Conservation (phyloP, 2,888 invertebrate genomes). For the Allacma fusca region DNA sequence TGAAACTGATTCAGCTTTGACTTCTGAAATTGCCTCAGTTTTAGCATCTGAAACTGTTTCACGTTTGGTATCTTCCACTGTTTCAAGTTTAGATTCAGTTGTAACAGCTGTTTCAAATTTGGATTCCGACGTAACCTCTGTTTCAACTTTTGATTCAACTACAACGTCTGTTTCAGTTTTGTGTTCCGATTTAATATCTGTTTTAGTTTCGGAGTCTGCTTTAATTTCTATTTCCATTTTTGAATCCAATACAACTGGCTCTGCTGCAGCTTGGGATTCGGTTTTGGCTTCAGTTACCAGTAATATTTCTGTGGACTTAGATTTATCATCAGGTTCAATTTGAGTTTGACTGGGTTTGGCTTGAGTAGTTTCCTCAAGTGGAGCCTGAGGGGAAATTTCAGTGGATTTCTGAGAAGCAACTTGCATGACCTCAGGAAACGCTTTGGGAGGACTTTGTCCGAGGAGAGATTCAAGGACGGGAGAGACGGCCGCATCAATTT, state of each 20-base stretch:
- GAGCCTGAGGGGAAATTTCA: background rate
- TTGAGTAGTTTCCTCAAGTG: background rate
- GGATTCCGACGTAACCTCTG: background rate
- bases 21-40: background rate
- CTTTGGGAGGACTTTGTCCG: slow-evolving; percentile 36
- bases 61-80: too few species aligned
- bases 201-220: background rate
- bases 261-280: too few species aligned
- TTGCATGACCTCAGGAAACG: slow-evolving; percentile 19
- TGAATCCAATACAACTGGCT: slow-evolving; percentile 13
- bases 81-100: background rate
- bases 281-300: too few species aligned
- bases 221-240: too few species aligned
- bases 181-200: background rate
- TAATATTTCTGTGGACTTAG: too few species aligned
- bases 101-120: background rate
- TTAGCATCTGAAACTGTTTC: too few species aligned
- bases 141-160: too few species aligned
- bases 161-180: too few species aligned
- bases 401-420: slow-evolving; percentile 21
- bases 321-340: too few species aligned
- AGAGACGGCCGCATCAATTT: slow-evolving; percentile 51
- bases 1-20: too few species aligned
- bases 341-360: background rate
- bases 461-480: slow-evolving; percentile 51